Conservation (phyloP, 1,140 invertebrate genomes). For the Trachymyrmex cornetzi region DNA sequence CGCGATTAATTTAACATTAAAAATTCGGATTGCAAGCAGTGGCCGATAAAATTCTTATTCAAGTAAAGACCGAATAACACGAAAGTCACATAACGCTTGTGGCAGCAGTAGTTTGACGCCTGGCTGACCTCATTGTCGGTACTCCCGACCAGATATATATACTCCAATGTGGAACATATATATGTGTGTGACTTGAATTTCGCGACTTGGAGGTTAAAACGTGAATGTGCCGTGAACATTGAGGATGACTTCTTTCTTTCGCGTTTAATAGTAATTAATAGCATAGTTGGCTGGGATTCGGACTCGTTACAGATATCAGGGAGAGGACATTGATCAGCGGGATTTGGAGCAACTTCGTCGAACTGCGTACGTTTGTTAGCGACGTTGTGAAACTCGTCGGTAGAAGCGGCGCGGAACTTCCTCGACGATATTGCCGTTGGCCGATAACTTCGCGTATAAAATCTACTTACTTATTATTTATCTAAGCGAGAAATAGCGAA, state of each 20-base stretch:
- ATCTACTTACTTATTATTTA: neutral
- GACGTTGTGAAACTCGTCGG: neutral
- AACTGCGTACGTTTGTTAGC: neutral
- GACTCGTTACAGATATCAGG: neutral
- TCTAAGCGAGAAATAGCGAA: neutral
- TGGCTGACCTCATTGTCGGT: constrained; percentile 25
- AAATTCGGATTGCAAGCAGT: neutral
- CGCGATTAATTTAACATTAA: neutral
- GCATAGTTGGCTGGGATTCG: neutral
- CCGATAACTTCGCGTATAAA: neutral
- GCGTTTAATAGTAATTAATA: neutral
- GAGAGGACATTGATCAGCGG: constrained; percentile 51
- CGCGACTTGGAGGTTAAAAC: constrained; percentile 68
- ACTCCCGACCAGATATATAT: neutral
- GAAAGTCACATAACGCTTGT: constrained; percentile 5
- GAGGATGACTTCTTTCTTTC: neutral
- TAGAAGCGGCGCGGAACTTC: neutral
- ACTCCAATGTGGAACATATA: neutral
- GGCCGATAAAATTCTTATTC: neutral
- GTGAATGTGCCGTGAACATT: constrained; percentile 48
- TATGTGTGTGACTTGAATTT: neutral
- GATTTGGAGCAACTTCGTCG: constrained; percentile 14
- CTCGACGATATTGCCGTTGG: neutral
- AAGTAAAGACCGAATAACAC: neutral
- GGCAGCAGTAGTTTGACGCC: neutral